Percentiles rank a stretch among this genome's conserved stretches.
Evolutionary conservation across 2,113 vertebrate genomes (phyloP).

Genomic region (Elaphurus davidianus): DNA sequence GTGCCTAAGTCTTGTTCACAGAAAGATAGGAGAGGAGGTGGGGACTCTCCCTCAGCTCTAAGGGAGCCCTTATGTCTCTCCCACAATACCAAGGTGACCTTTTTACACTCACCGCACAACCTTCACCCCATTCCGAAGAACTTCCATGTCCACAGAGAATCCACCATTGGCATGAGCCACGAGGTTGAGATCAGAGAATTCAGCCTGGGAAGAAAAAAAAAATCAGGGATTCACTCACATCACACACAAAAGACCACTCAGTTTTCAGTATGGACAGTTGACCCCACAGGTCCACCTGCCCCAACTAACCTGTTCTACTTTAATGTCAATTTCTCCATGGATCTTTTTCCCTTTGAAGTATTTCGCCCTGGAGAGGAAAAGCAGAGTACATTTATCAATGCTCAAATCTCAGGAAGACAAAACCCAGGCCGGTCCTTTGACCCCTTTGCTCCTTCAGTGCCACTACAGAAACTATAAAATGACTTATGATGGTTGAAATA

Average conservation of each 20-base stretch:
- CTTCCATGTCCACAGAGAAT: constrained; percentile 89
- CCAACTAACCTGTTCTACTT: constrained; percentile 89
- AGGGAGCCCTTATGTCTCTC: background rate
- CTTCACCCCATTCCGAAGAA: constrained; percentile 88
- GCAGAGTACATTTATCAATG: constrained; percentile 11
- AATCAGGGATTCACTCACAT: background rate
- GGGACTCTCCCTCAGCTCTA: background rate
- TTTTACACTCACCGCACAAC: constrained; percentile 85
- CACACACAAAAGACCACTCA: background rate
- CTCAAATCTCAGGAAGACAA: background rate
- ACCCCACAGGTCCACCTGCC: background rate
- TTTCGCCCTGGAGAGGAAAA: constrained; percentile 84
- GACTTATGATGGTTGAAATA: constrained; percentile 1
- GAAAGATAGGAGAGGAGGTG: background rate
- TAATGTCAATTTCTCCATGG: constrained; percentile 91
- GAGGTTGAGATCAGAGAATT: constrained; percentile 91
- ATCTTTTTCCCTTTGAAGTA: constrained; percentile 92
- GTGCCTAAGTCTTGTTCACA: background rate
- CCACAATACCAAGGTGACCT: background rate
- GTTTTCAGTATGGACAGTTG: background rate
- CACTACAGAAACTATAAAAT: constrained; percentile 27
- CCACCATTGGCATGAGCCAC: constrained; percentile 89
- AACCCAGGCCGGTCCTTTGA: background rate
- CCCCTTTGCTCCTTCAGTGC: background rate
- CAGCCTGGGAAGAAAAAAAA: constrained; percentile 81